Conservation (phyloP, 2,888 invertebrate species). For the Phalangium opilio region DNA sequence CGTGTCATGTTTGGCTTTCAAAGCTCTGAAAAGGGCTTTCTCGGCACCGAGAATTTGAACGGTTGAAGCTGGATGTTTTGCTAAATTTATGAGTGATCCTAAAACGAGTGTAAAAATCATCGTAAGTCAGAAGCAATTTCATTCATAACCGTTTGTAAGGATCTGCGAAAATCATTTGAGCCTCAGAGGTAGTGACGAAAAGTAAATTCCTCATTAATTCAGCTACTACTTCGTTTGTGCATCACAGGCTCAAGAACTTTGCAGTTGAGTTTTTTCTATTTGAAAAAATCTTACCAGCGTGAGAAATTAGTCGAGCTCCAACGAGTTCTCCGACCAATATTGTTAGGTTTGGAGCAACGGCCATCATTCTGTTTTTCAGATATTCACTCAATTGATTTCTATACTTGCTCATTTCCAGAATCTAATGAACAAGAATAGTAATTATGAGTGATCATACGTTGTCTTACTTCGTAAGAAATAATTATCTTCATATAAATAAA, state of each 20-base stretch:
- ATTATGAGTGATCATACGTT: too few species aligned
- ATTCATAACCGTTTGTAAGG: too few species aligned
- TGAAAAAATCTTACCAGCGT: conserved; percentile 50
- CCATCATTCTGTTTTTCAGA: conserved; percentile 92
- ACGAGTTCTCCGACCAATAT: conserved; percentile 91
- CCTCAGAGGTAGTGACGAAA: conserved; percentile 1
- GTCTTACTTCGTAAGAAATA: background rate
- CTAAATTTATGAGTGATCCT: conserved; percentile 77
- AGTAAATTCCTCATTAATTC: background rate
- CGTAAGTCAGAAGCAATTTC: too few species aligned
- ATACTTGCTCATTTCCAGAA: conserved; percentile 80
- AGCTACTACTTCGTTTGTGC: background rate
- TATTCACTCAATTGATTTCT: conserved; percentile 79
- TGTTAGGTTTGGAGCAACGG: conserved; percentile 94
- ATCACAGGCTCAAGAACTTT: background rate
- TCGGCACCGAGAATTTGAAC: conserved; percentile 97
- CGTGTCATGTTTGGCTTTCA: conserved; percentile 94
- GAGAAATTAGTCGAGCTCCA: conserved; percentile 89
- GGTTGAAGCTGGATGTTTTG: conserved; percentile 95
- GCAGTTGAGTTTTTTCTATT: background rate
- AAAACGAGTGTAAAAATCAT: background rate
- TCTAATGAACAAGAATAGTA: conserved; percentile 30
- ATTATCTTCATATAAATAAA: background rate
- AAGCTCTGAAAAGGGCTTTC: conserved; percentile 88
- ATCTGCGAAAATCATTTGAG: background rate